A percentile compares a stretch with the other conserved stretches of the same genome.
phyloP scores from a whole-genome alignment of 2,888 invertebrate genomes.

The Eurytoma californica region DNA sequence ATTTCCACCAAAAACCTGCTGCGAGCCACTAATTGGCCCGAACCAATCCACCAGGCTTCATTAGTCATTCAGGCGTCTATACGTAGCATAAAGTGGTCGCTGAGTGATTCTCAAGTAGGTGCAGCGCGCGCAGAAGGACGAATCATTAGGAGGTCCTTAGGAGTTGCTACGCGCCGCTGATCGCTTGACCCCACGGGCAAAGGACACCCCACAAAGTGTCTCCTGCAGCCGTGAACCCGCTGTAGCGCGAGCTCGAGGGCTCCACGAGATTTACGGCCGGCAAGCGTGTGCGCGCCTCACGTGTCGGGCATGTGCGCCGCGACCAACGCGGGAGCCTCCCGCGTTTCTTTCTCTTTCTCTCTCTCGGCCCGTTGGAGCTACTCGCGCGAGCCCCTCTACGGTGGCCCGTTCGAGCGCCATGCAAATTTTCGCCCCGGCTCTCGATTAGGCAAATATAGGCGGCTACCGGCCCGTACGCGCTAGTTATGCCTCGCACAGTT shows the following conservation, averaged over 20 bases:
- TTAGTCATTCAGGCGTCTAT: not conserved
- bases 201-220: constrained; percentile 35
- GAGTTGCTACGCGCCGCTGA: constrained; percentile 11
- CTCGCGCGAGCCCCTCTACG: not conserved
- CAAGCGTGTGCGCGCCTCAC: constrained; percentile 40
- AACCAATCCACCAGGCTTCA: constrained; percentile 6
- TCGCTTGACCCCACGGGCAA: constrained; percentile 5
- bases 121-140: not conserved
- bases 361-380: not conserved
- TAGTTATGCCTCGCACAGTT: constrained; percentile 5
- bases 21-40: not conserved
- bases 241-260: constrained; percentile 27
- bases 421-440: constrained; percentile 32
- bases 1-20: not conserved
- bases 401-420: constrained; percentile 8
- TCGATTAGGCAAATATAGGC: constrained; percentile 30
- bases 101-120: constrained; percentile 15
- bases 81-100: constrained; percentile 5
- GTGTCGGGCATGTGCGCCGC: constrained; percentile 42
- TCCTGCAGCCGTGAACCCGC: constrained; percentile 1
- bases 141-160: constrained; percentile 31
- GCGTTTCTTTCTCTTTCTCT: not conserved
- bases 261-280: constrained; percentile 37
- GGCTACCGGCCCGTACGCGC: not conserved
- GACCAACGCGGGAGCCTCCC: constrained; percentile 33